Evolutionary conservation across 2,113 vertebrate genomes (phyloP), one percentile per base, ranked within the genome.

Genomic region (Natator depressus): DNA sequence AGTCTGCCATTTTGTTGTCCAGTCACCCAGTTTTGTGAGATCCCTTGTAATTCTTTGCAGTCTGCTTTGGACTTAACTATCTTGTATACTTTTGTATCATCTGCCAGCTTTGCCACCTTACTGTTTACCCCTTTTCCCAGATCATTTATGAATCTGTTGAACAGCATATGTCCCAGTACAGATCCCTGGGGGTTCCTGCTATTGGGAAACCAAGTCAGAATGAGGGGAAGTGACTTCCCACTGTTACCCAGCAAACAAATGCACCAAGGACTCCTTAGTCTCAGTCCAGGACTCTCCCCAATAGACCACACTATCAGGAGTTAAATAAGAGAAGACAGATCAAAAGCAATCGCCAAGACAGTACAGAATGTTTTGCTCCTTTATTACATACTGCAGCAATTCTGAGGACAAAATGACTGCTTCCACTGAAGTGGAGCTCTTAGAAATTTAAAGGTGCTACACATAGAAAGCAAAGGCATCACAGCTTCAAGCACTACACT

Each of bases 401-500:
- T 38, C 9, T 38, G 35, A 78, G 24, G 38, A 47, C 24, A 47
- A 78, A 62, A 51, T 1, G 29, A 7, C 91, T 75, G 25, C 38
- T 10, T 82, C 17, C 62, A 93, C 75, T 85, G 82, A 96, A 93
- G 10, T 13, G 9, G 9, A 29, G 7, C 3, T 47, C 76, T 96
- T 76, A 84, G 54, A 89, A 91, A 96, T 92, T 87, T 93, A 85
- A 87, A 94, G 92, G 82, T 79, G 84, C 1, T 1, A 27, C 80
- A 83, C 49, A 90, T 89, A 51, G 2, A 19, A 93, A 97, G 89
- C 12, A 89, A 89, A 85, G 82, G 86, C 94, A 87, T 80, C 54
- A 50, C 91, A 82, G 93, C 96, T 95, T 91, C 84, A 84, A 89
- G 84, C 38, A 76, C 88, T 27, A 82, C 50, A 14, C 51, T 59